phyloP scores from a whole-genome alignment of 2,797 vertebrate genomes.

The Eulemur albifrons region DNA sequence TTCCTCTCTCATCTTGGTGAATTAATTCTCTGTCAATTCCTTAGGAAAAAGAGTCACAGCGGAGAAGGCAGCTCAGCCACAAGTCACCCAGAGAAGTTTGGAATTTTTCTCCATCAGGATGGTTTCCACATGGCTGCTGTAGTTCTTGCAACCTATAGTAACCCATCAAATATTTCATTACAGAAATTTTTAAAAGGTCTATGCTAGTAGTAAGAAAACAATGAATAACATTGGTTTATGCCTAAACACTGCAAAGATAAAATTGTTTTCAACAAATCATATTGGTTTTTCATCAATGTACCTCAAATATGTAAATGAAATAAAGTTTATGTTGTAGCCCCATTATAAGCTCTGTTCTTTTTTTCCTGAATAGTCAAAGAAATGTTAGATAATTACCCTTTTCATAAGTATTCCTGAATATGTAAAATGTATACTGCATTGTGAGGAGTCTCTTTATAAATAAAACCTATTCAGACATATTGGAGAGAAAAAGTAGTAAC shows the following conservation, averaged over 20 bases:
- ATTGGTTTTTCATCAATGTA: conserved; percentile 11
- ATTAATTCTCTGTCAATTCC: neutral
- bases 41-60: neutral
- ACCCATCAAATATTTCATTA: neutral
- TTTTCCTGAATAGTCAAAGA: conserved; percentile 62
- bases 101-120: conserved; percentile 25
- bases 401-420: conserved; percentile 45
- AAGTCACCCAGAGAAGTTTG: neutral
- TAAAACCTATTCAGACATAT: conserved; percentile 56
- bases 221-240: neutral
- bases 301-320: conserved; percentile 49
- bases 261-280: neutral
- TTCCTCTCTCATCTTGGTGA: neutral
- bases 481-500: conserved; percentile 33
- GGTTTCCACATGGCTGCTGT: conserved; percentile 19
- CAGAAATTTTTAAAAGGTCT: neutral
- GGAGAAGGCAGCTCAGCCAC: neutral
- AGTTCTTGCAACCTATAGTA: neutral
- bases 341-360: conserved; percentile 45
- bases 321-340: conserved; percentile 64
- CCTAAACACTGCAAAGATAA: neutral
- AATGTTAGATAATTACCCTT: conserved; percentile 47
- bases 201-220: neutral
- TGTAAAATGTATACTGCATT: conserved; percentile 58
- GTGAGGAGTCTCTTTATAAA: conserved; percentile 65